phyloP scores from a whole-genome alignment of 2,113 vertebrate species.

The Neolamprologus sp. region DNA sequence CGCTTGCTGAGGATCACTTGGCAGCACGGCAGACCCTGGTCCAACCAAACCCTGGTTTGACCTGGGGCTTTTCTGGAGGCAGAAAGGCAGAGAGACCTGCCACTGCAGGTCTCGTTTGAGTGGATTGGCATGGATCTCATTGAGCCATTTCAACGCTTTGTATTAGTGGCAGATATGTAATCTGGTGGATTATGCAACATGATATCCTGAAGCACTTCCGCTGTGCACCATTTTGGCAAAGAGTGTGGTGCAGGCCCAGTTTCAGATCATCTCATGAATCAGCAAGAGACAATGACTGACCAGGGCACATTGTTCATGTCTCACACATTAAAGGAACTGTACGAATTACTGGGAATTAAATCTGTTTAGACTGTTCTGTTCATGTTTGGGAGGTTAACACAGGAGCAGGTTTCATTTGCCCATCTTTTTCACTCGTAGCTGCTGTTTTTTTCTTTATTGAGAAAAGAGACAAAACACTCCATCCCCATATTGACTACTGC shows the following conservation, averaged over 20 bases:
- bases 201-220: neutral
- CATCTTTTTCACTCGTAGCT: neutral
- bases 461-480: neutral
- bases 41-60: neutral
- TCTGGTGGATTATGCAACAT: neutral
- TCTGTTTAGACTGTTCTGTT: neutral
- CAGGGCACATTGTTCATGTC: neutral
- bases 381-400: neutral
- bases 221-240: neutral
- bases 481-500: neutral
- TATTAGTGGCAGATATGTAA: neutral
- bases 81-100: neutral
- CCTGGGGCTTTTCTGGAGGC: neutral
- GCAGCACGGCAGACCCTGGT: neutral
- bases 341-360: neutral
- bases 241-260: neutral
- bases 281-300: neutral
- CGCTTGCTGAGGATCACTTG: neutral
- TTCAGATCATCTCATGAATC: neutral
- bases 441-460: neutral
- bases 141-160: neutral
- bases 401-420: neutral
- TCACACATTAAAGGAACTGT: neutral
- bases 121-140: neutral
- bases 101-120: neutral